These are phyloP conservation scores for Rutpela maculata DNA, from an alignment of 2,888 invertebrate species.

Conservation along the genomic window DNA sequence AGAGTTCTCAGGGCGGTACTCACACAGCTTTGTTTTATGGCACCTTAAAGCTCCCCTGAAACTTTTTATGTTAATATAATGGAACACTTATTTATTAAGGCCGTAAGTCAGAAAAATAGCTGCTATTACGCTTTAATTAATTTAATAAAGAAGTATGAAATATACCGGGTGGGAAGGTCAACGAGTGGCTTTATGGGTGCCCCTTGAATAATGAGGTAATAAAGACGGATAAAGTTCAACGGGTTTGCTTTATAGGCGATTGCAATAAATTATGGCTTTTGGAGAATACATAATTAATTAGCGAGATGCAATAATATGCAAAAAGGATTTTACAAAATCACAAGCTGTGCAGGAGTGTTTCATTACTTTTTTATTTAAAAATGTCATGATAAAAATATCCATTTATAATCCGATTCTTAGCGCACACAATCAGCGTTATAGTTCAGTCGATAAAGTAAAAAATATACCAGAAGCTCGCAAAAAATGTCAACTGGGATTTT, in stretches of 20 bases:
- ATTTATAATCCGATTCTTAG: no score
- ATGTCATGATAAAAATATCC: no score
- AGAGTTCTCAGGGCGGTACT: neutral
- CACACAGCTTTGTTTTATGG: slow-evolving; percentile 16
- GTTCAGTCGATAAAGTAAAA: no score
- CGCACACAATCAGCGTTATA: no score
- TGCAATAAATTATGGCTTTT: neutral
- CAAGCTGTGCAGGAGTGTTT: no score
- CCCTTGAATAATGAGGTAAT: slow-evolving; percentile 12
- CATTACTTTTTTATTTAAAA: no score
- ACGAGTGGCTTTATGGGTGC: neutral
- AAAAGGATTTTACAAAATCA: no score
- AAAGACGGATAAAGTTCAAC: neutral
- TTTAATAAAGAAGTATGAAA: neutral
- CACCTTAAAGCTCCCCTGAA: slow-evolving; percentile 2
- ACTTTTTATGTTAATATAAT: slow-evolving; percentile 20
- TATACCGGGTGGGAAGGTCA: slow-evolving; percentile 7
- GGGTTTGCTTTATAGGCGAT: neutral
- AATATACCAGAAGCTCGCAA: no score
- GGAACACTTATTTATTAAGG: neutral
- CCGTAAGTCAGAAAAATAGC: slow-evolving; percentile 11
- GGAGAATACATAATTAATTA: neutral
- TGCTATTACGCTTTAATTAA: neutral
- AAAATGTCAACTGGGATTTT: no score
- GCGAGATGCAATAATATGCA: neutral